Evolutionary conservation across 2,797 vertebrate genomes (phyloP).

Genomic region (Limnodromus scolopaceus): DNA sequence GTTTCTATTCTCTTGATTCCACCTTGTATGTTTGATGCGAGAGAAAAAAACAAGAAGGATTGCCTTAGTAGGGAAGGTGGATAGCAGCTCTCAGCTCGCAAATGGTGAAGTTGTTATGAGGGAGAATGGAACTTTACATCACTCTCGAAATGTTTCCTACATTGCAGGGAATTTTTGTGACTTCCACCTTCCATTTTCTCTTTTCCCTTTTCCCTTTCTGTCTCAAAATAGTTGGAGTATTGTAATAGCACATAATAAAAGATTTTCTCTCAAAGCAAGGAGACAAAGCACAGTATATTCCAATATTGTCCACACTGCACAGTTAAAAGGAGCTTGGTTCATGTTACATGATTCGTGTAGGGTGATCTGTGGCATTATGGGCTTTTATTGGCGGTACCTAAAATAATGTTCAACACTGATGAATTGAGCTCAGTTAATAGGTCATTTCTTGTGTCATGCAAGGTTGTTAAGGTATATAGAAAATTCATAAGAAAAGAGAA

Average conservation of each 20-base stretch:
- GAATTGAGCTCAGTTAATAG: background rate
- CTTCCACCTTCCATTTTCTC: background rate
- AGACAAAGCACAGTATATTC: background rate
- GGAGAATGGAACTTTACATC: background rate
- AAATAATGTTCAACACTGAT: background rate
- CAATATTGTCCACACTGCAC: background rate
- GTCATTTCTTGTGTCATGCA: background rate
- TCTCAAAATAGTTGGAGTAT: background rate
- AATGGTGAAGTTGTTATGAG: background rate
- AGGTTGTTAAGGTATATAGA: background rate
- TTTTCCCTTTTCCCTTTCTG: background rate
- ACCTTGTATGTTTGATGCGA: background rate
- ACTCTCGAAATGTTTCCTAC: background rate
- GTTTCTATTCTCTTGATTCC: background rate
- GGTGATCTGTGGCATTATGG: background rate
- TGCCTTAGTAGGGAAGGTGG: background rate
- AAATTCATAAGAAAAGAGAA: background rate
- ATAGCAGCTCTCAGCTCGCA: background rate
- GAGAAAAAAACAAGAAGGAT: background rate
- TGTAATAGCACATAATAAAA: background rate
- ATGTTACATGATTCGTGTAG: background rate
- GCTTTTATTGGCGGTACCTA: background rate
- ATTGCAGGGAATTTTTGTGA: background rate
- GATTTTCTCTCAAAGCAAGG: background rate
- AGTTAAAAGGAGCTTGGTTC: background rate